Percentiles rank a stretch among this genome's conserved stretches.
Conservation (phyloP, 2,888 invertebrate species). For the Campopleginae sp. region DNA sequence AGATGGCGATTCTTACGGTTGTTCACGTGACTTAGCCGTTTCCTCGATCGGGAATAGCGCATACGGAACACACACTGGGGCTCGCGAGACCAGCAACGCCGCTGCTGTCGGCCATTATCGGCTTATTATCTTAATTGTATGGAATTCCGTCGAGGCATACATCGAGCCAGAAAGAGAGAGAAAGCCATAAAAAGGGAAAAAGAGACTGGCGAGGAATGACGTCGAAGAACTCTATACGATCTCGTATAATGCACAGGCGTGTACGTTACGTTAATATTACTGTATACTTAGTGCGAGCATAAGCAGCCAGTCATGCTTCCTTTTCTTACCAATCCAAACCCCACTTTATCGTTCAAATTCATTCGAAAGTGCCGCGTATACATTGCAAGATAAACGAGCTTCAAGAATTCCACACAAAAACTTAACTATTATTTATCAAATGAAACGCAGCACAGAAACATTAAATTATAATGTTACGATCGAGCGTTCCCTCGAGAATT, state of each 20-base stretch:
- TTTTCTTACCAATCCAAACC: constrained; percentile 44
- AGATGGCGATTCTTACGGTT: constrained; percentile 29
- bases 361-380: constrained; percentile 31
- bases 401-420: constrained; percentile 40
- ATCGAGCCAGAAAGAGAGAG: constrained; percentile 65
- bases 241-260: constrained; percentile 49
- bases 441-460: background rate
- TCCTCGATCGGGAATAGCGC: constrained; percentile 68
- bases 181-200: constrained; percentile 58
- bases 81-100: constrained; percentile 63
- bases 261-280: constrained; percentile 54
- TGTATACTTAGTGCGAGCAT: constrained; percentile 37
- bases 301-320: constrained; percentile 56
- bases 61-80: constrained; percentile 55
- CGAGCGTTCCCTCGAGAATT: background rate
- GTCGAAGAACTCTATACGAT: constrained; percentile 55
- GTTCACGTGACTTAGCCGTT: constrained; percentile 67
- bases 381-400: constrained; percentile 53
- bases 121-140: constrained; percentile 71
- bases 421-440: background rate
- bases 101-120: constrained; percentile 68
- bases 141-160: constrained; percentile 66
- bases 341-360: constrained; percentile 54
- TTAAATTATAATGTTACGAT: background rate
- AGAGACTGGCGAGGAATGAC: constrained; percentile 68